Conservation (phyloP, 2,797 vertebrate species). For the Mallotus villosus region DNA sequence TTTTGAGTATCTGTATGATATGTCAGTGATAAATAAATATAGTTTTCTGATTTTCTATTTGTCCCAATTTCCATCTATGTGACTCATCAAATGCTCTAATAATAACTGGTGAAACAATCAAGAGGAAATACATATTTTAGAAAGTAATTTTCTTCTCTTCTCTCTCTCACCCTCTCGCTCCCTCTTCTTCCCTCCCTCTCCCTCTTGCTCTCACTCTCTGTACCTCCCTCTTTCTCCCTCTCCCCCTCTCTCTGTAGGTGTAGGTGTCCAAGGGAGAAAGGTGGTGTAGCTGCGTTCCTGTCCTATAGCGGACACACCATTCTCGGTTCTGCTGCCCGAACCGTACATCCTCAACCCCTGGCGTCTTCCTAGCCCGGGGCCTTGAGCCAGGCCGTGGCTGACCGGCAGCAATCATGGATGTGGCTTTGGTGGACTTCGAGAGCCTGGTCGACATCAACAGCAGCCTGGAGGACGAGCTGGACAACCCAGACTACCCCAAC, state of each 20-base stretch:
- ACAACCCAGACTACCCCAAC: constrained; percentile 71
- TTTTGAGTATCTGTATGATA: too few species aligned
- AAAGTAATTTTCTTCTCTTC: constrained; percentile 3
- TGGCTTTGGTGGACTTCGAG: constrained; percentile 88
- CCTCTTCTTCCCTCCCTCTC: constrained; percentile 9
- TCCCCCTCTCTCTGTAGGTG: constrained; percentile 11
- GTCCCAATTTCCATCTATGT: background rate
- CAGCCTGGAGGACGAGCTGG: constrained; percentile 75
- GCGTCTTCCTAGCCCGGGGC: constrained; percentile 36
- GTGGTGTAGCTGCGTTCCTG: constrained; percentile 8
- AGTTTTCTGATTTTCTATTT: background rate
- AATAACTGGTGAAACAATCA: background rate
- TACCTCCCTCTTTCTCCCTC: constrained; percentile 17
- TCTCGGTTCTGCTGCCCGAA: constrained; percentile 25
- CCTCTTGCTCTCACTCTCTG: constrained; percentile 25
- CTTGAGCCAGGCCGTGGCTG: constrained; percentile 56
- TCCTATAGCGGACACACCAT: background rate
- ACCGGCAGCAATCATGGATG: constrained; percentile 82
- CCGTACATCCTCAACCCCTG: constrained; percentile 6
- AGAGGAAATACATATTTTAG: background rate
- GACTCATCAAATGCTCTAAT: background rate
- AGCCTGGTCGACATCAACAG: constrained; percentile 76
- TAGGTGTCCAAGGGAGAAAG: background rate
- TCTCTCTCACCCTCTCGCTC: background rate
- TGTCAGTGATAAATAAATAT: background rate